phyloP scores from a whole-genome alignment of 1,140 invertebrate species.

The Cyclargus thomasi region DNA sequence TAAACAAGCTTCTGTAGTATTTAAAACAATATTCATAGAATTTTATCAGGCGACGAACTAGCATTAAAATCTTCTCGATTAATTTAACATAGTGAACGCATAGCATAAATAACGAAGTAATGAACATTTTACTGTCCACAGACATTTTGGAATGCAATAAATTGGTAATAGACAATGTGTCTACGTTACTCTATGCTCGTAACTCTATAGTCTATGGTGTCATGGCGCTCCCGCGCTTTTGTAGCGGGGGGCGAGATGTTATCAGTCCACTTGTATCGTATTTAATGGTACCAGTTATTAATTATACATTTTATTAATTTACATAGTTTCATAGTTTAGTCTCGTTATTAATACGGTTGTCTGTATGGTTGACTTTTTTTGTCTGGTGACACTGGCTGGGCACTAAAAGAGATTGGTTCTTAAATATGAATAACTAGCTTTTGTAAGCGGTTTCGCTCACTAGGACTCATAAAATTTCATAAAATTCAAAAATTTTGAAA shows the following conservation, averaged over 20 bases:
- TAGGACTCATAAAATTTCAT: too few relatives aligned
- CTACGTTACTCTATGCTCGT: neutral
- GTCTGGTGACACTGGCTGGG: neutral
- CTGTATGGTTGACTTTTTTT: neutral
- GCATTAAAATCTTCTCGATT: neutral
- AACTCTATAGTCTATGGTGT: slow-evolving; percentile 3
- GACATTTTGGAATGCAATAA: neutral
- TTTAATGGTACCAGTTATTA: neutral
- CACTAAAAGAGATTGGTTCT: too few relatives aligned
- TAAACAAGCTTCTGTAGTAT: too few relatives aligned
- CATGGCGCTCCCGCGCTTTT: neutral
- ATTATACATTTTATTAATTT: neutral
- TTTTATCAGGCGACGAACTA: neutral
- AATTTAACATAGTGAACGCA: neutral
- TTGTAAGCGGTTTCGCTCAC: too few relatives aligned
- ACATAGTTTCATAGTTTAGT: neutral
- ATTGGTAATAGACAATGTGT: neutral
- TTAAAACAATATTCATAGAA: neutral
- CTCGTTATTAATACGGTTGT: neutral
- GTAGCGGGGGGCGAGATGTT: neutral
- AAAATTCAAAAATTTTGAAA: too few relatives aligned
- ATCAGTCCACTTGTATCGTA: slow-evolving; percentile 1
- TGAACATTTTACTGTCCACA: neutral
- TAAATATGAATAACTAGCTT: too few relatives aligned
- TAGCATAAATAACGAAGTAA: neutral